Percentiles rank a stretch among this genome's conserved stretches.
phyloP scores from a whole-genome alignment of 2,797 vertebrate species.

The Peromyscus eremicus region DNA sequence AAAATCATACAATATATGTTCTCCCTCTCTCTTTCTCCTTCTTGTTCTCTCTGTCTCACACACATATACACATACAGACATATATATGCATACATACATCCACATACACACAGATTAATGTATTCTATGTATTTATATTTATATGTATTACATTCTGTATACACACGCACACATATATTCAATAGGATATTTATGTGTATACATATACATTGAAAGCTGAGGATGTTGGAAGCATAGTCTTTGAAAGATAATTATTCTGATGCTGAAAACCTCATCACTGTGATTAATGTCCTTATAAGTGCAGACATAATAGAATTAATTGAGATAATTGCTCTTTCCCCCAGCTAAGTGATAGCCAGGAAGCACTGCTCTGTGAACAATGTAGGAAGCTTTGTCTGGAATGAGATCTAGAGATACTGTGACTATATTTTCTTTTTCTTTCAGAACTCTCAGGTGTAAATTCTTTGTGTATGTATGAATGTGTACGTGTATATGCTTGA shows the following conservation, averaged over 20 bases:
- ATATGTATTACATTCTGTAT: not conserved
- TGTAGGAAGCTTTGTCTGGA: not conserved
- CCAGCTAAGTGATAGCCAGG: not conserved
- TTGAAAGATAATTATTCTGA: not conserved
- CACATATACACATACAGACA: too few relatives aligned
- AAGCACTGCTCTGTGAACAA: not conserved
- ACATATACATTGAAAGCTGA: not conserved
- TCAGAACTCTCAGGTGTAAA: not conserved
- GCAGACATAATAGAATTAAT: not conserved
- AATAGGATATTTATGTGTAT: not conserved
- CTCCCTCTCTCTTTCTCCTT: too few relatives aligned
- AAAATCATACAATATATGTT: not conserved
- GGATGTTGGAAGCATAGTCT: not conserved
- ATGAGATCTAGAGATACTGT: not conserved
- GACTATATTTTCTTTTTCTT: not conserved
- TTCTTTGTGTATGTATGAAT: not conserved
- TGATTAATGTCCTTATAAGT: not conserved
- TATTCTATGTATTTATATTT: too few relatives aligned
- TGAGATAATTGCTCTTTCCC: not conserved
- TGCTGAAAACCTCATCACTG: not conserved
- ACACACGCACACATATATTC: too few relatives aligned
- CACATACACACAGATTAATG: not conserved
- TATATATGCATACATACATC: not conserved
- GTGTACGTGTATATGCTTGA: not conserved
- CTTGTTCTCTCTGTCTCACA: too few relatives aligned